phyloP scores from a whole-genome alignment of 2,888 invertebrate species.

The Brachyptera putata region DNA sequence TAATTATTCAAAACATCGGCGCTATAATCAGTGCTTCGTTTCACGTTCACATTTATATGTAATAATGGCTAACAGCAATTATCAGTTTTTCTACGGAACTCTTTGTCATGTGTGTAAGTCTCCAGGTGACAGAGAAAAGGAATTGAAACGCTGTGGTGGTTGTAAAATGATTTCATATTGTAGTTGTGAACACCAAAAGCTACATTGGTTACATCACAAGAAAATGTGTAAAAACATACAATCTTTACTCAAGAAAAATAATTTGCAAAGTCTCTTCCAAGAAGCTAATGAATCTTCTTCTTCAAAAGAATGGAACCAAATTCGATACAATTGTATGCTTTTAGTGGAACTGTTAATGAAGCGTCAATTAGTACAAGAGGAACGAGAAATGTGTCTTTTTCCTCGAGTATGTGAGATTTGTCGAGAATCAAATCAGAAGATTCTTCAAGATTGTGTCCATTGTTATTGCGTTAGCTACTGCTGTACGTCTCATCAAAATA shows the following conservation, averaged over 20 bases:
- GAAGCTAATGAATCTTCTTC: constrained; percentile 23
- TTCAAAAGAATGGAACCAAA: constrained; percentile 32
- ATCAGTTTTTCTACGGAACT: constrained; percentile 43
- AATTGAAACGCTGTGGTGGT: constrained; percentile 40
- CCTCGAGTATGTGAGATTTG: constrained; percentile 39
- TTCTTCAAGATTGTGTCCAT: constrained; percentile 29
- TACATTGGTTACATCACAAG: constrained; percentile 42
- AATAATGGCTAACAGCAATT: too few relatives aligned
- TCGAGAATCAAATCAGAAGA: constrained; percentile 27
- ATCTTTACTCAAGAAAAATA: constrained; percentile 33
- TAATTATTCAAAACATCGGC: too few relatives aligned
- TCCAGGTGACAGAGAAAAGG: constrained; percentile 30
- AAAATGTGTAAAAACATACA: constrained; percentile 38
- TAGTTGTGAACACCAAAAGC: constrained; percentile 40
- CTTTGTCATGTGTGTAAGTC: constrained; percentile 43
- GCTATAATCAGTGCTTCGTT: too few relatives aligned
- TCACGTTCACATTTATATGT: too few relatives aligned
- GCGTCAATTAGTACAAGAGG: constrained; percentile 35
- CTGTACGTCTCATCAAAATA: constrained; percentile 26
- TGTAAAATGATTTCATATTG: constrained; percentile 44
- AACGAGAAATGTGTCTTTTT: constrained; percentile 40
- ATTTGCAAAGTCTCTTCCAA: constrained; percentile 31
- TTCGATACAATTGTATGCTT: constrained; percentile 30
- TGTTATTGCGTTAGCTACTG: constrained; percentile 32
- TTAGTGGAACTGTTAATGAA: constrained; percentile 35